phyloP scores from a whole-genome alignment of 2,113 vertebrate genomes.

The Dascyllus trimaculatus region DNA sequence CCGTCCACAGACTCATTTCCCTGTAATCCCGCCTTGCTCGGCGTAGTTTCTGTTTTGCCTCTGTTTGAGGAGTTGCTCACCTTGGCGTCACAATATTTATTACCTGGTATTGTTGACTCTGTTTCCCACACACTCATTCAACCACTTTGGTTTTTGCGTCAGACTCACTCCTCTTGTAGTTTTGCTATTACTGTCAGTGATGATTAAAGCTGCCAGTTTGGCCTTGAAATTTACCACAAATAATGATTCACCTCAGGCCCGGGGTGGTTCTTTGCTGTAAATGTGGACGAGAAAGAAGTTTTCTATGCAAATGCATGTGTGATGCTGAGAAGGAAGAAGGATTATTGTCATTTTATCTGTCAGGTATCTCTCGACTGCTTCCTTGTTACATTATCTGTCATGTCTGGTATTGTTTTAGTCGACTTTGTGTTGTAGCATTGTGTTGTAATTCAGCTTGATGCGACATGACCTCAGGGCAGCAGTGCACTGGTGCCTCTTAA shows the following conservation, averaged over 20 bases:
- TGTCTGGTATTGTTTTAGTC: conserved; percentile 16
- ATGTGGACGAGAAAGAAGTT: not conserved
- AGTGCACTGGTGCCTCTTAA: conserved; percentile 9
- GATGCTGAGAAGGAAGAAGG: conserved; percentile 11
- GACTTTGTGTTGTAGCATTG: not conserved
- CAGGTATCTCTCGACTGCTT: conserved; percentile 27
- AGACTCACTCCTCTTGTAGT: not conserved
- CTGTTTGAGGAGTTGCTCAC: no score
- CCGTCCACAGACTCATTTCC: no score
- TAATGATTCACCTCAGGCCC: conserved; percentile 3
- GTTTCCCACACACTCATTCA: conserved; percentile 22
- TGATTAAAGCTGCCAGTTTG: not conserved
- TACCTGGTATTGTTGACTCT: conserved; percentile 9
- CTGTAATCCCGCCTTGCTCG: no score
- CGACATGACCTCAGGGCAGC: not conserved
- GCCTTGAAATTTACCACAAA: conserved; percentile 15
- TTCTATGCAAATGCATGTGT: conserved; percentile 21
- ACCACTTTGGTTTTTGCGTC: conserved; percentile 26
- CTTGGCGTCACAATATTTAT: not conserved
- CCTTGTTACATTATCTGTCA: conserved; percentile 22
- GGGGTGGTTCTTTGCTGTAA: not conserved
- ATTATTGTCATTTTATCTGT: conserved; percentile 32
- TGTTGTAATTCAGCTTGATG: conserved; percentile 6
- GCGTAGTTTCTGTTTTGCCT: no score
- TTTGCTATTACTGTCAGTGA: conserved; percentile 29